A percentile compares a stretch with the other conserved stretches of the same genome.
These are phyloP conservation scores for Sesamia inferens DNA, from an alignment of 2,888 invertebrate species.

Conservation along the genomic window DNA sequence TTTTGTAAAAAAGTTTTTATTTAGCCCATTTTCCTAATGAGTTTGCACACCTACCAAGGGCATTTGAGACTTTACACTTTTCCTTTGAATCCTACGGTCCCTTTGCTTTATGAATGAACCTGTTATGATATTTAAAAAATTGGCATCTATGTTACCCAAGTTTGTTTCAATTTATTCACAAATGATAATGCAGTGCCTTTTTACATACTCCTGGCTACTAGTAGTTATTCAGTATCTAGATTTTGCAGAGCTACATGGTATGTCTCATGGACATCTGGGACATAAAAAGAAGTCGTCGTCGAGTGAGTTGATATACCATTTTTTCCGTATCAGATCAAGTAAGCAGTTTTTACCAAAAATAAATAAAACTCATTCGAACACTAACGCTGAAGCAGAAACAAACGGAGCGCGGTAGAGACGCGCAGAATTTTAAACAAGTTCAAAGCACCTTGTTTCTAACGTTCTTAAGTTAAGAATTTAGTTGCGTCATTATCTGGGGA, in stretches of 20 bases:
- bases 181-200: background rate
- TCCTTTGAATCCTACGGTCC: background rate
- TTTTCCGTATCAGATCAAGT: background rate
- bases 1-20: too few species aligned
- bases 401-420: background rate
- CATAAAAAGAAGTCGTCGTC: background rate
- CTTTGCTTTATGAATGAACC: background rate
- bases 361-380: background rate
- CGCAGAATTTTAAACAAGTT: background rate
- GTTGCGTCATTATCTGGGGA: background rate
- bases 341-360: background rate
- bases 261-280: background rate
- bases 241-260: background rate
- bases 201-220: background rate
- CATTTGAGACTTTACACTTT: background rate
- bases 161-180: too few species aligned
- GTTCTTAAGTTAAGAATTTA: background rate
- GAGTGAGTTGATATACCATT: background rate
- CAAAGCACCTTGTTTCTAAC: too few species aligned
- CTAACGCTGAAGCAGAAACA: background rate
- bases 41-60: background rate
- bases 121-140: background rate
- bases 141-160: background rate
- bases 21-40: slow-evolving; percentile 13
- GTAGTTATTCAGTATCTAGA: background rate